These are phyloP conservation scores for Mellivora capensis DNA, from an alignment of 2,113 vertebrate species.

Conservation along the genomic window DNA sequence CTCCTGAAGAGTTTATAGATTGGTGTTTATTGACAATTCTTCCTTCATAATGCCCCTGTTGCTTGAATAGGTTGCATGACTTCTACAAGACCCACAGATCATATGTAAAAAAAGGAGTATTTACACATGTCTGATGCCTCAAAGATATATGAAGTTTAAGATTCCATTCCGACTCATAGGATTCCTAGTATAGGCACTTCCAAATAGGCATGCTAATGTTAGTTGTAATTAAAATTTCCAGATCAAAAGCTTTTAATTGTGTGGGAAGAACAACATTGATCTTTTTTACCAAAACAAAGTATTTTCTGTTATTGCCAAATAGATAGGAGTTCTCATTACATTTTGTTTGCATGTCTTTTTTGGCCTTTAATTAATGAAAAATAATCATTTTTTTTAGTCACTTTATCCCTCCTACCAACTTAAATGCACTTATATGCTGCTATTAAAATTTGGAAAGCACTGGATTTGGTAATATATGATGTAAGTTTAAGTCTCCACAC, in stretches of 20 bases:
- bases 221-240: neutral
- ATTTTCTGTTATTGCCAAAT: neutral
- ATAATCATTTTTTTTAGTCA: neutral
- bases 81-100: neutral
- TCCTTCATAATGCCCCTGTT: neutral
- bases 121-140: neutral
- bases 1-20: neutral
- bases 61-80: neutral
- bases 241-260: neutral
- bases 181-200: neutral
- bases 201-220: neutral
- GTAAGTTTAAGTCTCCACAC: neutral
- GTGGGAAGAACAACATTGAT: neutral
- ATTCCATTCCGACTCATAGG: neutral
- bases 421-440: neutral
- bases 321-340: neutral
- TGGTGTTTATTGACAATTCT: neutral
- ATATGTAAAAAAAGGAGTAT: neutral
- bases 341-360: neutral
- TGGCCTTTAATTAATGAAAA: neutral
- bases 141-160: neutral
- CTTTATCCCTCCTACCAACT: neutral
- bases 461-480: neutral
- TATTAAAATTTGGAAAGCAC: neutral
- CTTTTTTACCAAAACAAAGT: neutral